Evolutionary conservation across 2,113 vertebrate genomes (phyloP).

Genomic region (Piprites chloris): DNA sequence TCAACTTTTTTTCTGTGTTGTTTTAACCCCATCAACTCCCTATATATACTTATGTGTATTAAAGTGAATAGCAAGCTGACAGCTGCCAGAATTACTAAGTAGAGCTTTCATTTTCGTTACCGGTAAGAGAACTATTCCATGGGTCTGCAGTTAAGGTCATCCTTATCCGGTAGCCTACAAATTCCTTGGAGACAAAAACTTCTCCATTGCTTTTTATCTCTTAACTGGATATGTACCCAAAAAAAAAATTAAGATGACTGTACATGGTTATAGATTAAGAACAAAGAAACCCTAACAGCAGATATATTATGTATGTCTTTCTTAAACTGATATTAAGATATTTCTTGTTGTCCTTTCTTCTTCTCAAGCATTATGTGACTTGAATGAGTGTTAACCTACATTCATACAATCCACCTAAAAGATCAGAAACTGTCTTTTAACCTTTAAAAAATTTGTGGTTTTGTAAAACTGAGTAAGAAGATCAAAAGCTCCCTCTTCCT

Average conservation of each 20-base stretch:
- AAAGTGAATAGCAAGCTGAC: constrained; percentile 38
- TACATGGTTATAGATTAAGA: neutral
- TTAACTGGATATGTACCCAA: neutral
- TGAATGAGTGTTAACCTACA: neutral
- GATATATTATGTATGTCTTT: neutral
- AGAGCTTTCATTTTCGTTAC: constrained; percentile 57
- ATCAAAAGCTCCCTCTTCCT: neutral
- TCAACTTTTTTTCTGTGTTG: neutral
- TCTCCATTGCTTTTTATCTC: neutral
- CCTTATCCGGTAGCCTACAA: constrained; percentile 38
- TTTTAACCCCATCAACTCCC: neutral
- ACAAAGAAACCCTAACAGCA: neutral
- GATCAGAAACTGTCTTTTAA: neutral
- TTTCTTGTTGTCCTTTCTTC: neutral
- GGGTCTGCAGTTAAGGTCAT: constrained; percentile 48
- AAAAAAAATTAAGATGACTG: neutral
- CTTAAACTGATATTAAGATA: neutral
- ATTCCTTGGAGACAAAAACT: neutral
- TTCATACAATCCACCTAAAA: neutral
- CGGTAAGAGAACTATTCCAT: neutral
- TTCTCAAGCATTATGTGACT: neutral
- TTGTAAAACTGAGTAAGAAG: neutral
- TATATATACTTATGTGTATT: neutral
- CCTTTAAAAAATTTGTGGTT: neutral
- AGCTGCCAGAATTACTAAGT: constrained; percentile 42